phyloP scores from a whole-genome alignment of 2,113 vertebrate species.

The Pelobates fuscus region DNA sequence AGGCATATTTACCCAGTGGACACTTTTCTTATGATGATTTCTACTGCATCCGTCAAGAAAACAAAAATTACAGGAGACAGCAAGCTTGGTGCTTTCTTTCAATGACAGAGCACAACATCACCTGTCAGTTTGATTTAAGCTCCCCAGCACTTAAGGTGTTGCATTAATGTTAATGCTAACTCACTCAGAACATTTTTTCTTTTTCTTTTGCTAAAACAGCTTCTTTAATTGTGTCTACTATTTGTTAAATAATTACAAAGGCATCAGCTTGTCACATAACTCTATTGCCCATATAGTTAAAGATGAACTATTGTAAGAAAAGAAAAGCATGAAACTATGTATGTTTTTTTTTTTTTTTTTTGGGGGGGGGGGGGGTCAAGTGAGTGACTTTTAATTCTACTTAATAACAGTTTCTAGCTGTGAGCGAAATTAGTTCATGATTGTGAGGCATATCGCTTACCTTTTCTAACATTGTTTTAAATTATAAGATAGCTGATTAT shows the following conservation, averaged over 20 bases:
- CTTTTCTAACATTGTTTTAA: too few relatives aligned
- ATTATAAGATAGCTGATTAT: too few relatives aligned
- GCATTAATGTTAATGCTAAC: slow-evolving; percentile 47
- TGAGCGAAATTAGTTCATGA: too few relatives aligned
- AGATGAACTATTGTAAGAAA: too few relatives aligned
- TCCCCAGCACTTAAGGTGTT: slow-evolving; percentile 46
- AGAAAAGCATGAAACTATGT: too few relatives aligned
- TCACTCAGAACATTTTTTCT: slow-evolving; percentile 28
- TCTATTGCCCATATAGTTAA: too few relatives aligned
- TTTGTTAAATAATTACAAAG: slow-evolving; percentile 24
- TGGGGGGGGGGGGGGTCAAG: too few relatives aligned
- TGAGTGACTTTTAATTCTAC: too few relatives aligned
- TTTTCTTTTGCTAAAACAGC: slow-evolving; percentile 22
- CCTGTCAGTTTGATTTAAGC: slow-evolving; percentile 47
- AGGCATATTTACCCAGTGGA: slow-evolving; percentile 46
- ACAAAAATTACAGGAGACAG: slow-evolving; percentile 62
- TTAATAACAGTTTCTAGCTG: too few relatives aligned
- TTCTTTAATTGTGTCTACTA: slow-evolving; percentile 5
- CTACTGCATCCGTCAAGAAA: slow-evolving; percentile 49
- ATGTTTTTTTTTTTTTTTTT: too few relatives aligned
- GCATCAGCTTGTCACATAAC: background rate
- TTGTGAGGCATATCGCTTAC: too few relatives aligned
- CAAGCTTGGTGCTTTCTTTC: slow-evolving; percentile 68
- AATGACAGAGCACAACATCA: slow-evolving; percentile 44
- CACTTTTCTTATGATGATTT: slow-evolving; percentile 45